Percentiles rank a stretch among this genome's conserved stretches.
phyloP scores from a whole-genome alignment of 2,888 invertebrate species.

The Holacanthella duospinosa region DNA sequence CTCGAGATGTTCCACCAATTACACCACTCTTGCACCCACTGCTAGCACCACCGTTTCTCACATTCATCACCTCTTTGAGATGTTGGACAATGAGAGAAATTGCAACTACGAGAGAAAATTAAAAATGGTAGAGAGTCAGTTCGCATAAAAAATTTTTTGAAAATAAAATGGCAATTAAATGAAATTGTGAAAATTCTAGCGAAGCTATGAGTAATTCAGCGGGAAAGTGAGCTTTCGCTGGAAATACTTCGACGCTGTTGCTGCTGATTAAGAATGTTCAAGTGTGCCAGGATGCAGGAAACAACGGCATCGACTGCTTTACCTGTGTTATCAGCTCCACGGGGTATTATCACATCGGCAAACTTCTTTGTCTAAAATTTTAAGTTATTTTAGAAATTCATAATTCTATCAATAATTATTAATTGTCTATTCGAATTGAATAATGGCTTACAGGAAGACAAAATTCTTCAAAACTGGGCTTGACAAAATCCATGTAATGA shows the following conservation, averaged over 20 bases:
- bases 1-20: neutral
- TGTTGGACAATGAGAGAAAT: constrained; percentile 68
- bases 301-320: neutral
- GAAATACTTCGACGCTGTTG: too few relatives aligned
- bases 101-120: constrained; percentile 14
- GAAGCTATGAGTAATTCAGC: neutral
- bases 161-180: neutral
- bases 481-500: constrained; percentile 95
- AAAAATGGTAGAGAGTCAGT: neutral
- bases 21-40: neutral
- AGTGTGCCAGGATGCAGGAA: neutral
- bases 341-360: constrained; percentile 97
- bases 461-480: constrained; percentile 99
- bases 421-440: constrained; percentile 8
- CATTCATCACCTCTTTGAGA: constrained; percentile 63
- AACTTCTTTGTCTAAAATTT: constrained; percentile 90
- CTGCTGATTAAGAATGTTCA: too few relatives aligned
- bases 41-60: neutral
- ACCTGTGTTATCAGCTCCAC: constrained; percentile 96
- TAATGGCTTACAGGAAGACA: constrained; percentile 72
- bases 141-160: neutral
- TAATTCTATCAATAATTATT: constrained; percentile 1
- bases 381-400: constrained; percentile 27
- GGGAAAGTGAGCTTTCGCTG: neutral
- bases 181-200: neutral